These are phyloP conservation scores for Datnioides undecimradiatus DNA, from an alignment of 2,113 vertebrate species.

Conservation along the genomic window DNA sequence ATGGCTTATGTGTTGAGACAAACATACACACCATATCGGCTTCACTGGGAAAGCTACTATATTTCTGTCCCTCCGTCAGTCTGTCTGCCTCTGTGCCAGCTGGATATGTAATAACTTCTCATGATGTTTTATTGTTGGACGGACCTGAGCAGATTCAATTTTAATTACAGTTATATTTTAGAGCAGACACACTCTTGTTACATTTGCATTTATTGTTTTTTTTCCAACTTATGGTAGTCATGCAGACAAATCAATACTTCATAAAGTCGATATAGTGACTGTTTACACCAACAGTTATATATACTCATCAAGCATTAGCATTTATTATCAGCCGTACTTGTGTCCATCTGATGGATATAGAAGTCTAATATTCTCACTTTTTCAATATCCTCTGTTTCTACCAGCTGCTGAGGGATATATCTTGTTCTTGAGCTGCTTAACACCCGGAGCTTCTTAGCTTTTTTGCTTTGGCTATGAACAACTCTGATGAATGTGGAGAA, in stretches of 20 bases:
- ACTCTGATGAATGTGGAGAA: neutral
- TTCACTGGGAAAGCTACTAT: neutral
- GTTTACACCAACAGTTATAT: neutral
- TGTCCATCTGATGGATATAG: neutral
- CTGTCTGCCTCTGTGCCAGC: neutral
- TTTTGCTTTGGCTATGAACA: neutral
- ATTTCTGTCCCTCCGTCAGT: neutral
- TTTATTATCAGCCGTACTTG: neutral
- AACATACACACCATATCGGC: constrained; percentile 13
- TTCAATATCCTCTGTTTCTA: neutral
- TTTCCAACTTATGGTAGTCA: neutral
- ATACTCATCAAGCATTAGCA: neutral
- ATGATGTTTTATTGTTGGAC: neutral
- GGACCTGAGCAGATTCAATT: neutral
- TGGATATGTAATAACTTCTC: neutral
- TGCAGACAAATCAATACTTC: neutral
- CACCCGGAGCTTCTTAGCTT: no score
- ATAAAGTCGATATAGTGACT: neutral
- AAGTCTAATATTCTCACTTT: neutral
- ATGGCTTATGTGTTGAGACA: constrained; percentile 21
- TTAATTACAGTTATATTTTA: neutral
- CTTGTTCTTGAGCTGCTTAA: neutral
- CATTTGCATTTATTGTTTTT: neutral
- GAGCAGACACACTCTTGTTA: neutral
- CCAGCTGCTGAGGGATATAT: neutral